Base-by-base conservation (phyloP, 1,140 invertebrate genomes). In the Euwallacea similis region DNA sequence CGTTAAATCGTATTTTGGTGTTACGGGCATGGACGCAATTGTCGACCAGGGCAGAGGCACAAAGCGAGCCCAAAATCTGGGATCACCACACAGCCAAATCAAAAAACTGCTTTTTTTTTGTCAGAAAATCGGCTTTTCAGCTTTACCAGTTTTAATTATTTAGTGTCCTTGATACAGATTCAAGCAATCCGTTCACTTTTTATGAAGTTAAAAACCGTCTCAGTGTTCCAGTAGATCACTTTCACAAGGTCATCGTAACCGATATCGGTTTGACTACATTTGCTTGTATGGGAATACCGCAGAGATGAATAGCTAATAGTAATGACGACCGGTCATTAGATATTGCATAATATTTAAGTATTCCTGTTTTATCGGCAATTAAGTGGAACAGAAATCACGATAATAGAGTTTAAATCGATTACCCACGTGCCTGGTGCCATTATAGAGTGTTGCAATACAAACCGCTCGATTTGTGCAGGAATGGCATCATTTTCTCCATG, bases 101-200 rank as follows among this genome's bases (percentile, higher is more conserved):
- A 50, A 50, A 11, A 50, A 13, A 11, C 0, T 4, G 6, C 13
- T 2, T 2, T 50, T 50, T 50, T 50, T 50, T 50, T 10, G 46
- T 13, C 46, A 50, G 46, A 13, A 50, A 60, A 60, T 60, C 42
- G 11, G 7, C 7, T 42, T 41, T 42, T 11, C 6, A 2, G 42
- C 21, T 56, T 33, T 56, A 60, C 42, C 21, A 60, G 58, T 60
- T 60, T 41, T 41, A 44, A 44, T 46, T 46, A 16, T 46, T 11
- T 15, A 15, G 10, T 63, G 60, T 63, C 60, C 42, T 44, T 63
- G 60, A 41, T 63, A 63, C 60, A 63, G n/a, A 60, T 60, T 11
- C 46, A 60, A 9, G 21, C 8, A 60, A 46, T 44, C 44, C 60
- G 42, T 63, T 63, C 60, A 63, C 60, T 63, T 63, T 60, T 63